Base-by-base conservation (phyloP, 2,797 vertebrate genomes). In the Notoglanidium macrostoma region DNA sequence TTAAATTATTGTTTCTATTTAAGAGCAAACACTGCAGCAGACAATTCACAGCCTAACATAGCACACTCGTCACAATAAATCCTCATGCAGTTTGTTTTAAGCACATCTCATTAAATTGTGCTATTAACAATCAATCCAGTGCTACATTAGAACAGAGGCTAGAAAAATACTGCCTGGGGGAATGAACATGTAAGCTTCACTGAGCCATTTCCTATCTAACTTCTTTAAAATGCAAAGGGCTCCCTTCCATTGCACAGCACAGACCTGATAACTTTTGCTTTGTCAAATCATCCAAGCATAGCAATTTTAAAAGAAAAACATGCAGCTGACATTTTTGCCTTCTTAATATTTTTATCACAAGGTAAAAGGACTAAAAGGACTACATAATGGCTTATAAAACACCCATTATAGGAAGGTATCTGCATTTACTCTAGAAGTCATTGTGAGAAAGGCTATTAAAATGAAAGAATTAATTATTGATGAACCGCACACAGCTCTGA, bases 171-270 rank as follows among this genome's bases (percentile, higher is more conserved):
- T 11, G 51, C 78, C 78, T 73, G 15, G 95, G 57, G 70, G 21
- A 87, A 11, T 14, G 21, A 35, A 78, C 32, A 73, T 51, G 49
- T n/a, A 17, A 55, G 77, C 46, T 46, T 26, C 26, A 44, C 84
- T n/a, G 49, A n/a, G 59, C 77, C 11, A 49, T 63, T 63, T 82
- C 23, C 7, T 54, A 59, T 84, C 10, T 68, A 23, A 78, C 57
- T 88, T 46, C 76, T 86, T 59, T 72, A 68, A 90, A 78, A 89
- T 85, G 61, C 68, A 86, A 81, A 87, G 49, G 26, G 12, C 73
- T 51, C 19, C 70, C 11, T 55, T 70, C 61, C 63, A 59, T 2
- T 70, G 44, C 15, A 57, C 17, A 21, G 21, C n/a, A 83, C 86
- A 67, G 49, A 57, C 59, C 59, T 44, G 26, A 12, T 7, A 79